Evolutionary conservation across 2,113 vertebrate genomes (phyloP).

Genomic region (Pachyramphus minor): DNA sequence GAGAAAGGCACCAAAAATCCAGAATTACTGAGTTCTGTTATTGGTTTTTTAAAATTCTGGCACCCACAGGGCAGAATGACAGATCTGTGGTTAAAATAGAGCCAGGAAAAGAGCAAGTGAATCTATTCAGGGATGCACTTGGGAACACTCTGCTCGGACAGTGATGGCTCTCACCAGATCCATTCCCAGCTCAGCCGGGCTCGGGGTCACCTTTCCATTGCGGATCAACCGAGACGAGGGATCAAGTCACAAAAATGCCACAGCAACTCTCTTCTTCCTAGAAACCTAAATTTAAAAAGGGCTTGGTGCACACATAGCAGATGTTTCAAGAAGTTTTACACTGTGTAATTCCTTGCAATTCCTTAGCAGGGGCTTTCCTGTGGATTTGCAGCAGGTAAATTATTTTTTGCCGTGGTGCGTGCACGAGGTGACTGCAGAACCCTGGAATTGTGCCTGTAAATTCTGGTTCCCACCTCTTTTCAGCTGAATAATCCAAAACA

Average conservation of each 20-base stretch:
- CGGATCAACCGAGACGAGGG: not conserved
- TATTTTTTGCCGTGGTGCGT: not conserved
- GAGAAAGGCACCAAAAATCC: not conserved
- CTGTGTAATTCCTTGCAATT: not conserved
- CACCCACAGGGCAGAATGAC: not conserved
- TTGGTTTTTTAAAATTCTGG: not conserved
- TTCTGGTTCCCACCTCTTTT: not conserved
- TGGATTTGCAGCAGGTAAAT: not conserved
- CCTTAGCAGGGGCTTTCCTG: not conserved
- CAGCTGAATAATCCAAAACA: not conserved
- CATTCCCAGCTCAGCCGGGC: not conserved
- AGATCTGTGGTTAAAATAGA: constrained; percentile 11
- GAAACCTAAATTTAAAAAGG: not conserved
- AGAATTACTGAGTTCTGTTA: not conserved
- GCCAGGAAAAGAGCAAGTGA: not conserved
- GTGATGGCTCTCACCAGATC: not conserved
- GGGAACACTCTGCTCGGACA: not conserved
- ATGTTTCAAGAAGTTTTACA: rapidly evolving
- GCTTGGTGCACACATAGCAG: not conserved
- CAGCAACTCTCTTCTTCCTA: not conserved
- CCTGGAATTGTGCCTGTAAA: not conserved
- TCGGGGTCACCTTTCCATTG: not conserved
- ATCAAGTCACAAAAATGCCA: not conserved
- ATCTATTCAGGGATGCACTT: not conserved
- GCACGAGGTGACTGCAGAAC: not conserved